phyloP scores from a whole-genome alignment of 2,113 vertebrate genomes.

The Sapayoa aenigma region DNA sequence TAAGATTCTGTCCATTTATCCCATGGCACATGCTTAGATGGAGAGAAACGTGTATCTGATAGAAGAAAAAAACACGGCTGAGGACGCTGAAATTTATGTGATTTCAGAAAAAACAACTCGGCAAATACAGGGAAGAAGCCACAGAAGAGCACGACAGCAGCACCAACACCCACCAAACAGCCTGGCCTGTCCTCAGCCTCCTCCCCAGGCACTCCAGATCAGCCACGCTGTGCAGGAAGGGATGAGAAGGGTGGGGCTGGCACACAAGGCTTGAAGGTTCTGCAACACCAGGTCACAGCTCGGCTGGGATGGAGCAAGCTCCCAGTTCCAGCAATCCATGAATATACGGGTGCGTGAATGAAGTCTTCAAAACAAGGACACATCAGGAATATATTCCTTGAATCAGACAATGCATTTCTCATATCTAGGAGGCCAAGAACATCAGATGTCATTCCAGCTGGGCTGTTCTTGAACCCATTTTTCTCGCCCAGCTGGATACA shows the following conservation, averaged over 20 bases:
- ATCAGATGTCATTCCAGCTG: neutral
- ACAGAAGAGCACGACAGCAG: neutral
- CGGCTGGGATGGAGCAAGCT: neutral
- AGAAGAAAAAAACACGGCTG: too few species aligned
- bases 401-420: neutral
- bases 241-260: neutral
- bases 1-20: neutral
- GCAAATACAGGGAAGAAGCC: neutral
- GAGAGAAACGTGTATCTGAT: neutral
- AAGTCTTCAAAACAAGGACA: neutral
- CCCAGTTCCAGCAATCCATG: fast-evolving
- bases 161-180: neutral
- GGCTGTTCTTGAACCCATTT: neutral
- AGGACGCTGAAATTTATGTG: neutral
- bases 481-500: neutral
- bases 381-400: neutral
- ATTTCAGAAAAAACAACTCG: neutral
- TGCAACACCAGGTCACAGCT: neutral
- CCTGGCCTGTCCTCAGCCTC: neutral
- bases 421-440: neutral
- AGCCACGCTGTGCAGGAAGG: neutral
- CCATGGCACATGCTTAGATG: fast-evolving
- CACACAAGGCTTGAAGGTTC: neutral
- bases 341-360: neutral
- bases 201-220: neutral